A percentile compares a stretch with the other conserved stretches of the same genome.
Evolutionary conservation across 2,113 vertebrate species (phyloP).

Genomic region (Chionomys nivalis): DNA sequence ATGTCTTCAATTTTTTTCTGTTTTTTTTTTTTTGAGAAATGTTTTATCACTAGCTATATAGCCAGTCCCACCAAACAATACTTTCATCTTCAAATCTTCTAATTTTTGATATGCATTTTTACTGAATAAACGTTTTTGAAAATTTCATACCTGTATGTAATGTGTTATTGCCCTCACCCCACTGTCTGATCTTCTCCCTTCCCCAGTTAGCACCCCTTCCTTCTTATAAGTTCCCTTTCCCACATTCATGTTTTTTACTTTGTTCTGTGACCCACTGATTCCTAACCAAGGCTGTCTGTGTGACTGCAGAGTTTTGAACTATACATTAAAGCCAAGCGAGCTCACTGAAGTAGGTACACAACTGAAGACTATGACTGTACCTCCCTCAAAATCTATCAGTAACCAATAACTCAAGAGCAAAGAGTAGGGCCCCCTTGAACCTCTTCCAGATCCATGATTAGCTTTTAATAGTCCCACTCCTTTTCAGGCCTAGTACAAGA

Average conservation of each 20-base stretch:
- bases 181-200: not conserved
- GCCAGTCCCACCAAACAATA: not conserved
- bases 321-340: not conserved
- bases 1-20: no score
- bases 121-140: not conserved
- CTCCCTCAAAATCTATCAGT: not conserved
- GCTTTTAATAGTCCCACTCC: not conserved
- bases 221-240: not conserved
- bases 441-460: not conserved
- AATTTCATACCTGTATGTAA: not conserved
- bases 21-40: no score
- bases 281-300: not conserved
- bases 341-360: not conserved
- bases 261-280: not conserved
- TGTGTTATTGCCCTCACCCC: not conserved
- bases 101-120: not conserved
- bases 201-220: not conserved
- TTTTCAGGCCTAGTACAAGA: not conserved
- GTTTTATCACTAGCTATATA: no score
- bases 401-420: not conserved
- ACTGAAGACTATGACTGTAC: not conserved
- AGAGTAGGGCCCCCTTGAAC: not conserved
- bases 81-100: not conserved
- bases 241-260: not conserved
- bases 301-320: not conserved